phyloP scores from a whole-genome alignment of 2,797 vertebrate genomes.

The Ispidina lecontei region DNA sequence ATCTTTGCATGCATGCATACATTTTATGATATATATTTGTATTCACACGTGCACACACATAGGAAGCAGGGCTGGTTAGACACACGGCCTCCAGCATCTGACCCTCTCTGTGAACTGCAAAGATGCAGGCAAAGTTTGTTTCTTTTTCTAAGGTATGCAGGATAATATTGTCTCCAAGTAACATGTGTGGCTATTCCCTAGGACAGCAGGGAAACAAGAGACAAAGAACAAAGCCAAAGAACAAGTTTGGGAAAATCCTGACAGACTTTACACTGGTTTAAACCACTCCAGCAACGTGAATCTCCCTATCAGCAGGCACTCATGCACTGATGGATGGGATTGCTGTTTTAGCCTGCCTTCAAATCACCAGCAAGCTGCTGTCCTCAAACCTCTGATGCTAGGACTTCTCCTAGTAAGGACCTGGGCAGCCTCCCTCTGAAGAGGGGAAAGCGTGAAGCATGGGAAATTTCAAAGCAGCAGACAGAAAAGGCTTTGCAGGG shows the following conservation, averaged over 20 bases:
- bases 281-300: background rate
- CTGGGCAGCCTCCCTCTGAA: background rate
- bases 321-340: background rate
- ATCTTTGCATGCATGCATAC: background rate
- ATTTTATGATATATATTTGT: background rate
- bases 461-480: conserved; percentile 43
- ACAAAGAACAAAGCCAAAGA: background rate
- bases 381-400: background rate
- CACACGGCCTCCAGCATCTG: background rate
- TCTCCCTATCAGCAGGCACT: background rate
- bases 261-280: background rate
- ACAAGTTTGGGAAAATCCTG: background rate
- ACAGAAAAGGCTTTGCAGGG: conserved; percentile 20
- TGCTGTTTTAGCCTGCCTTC: background rate
- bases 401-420: conserved; percentile 47
- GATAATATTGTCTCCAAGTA: background rate
- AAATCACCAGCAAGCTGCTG: background rate
- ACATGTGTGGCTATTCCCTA: background rate
- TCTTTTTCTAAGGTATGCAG: background rate
- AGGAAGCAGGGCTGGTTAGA: background rate
- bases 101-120: background rate
- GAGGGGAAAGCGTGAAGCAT: background rate
- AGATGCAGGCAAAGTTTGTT: background rate
- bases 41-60: background rate
- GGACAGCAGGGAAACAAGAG: background rate